These are phyloP conservation scores for Netelia inedita DNA, from an alignment of 2,888 invertebrate genomes.

Conservation along the genomic window DNA sequence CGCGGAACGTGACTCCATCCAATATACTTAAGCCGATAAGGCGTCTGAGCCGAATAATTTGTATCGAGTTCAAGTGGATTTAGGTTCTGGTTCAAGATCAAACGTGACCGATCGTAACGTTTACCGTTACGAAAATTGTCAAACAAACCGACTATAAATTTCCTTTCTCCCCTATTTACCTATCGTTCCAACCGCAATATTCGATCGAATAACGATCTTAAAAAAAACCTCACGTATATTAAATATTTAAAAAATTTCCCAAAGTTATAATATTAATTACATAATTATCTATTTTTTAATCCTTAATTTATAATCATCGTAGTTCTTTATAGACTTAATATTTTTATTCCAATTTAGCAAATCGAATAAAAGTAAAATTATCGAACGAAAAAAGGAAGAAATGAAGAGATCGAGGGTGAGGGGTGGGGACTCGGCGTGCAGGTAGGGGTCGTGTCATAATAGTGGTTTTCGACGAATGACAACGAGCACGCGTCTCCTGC, in stretches of 20 bases:
- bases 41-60: slow-evolving; percentile 27
- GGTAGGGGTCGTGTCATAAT: slow-evolving; percentile 79
- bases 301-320: not conserved
- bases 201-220: not conserved
- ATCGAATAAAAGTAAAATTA: slow-evolving; percentile 3
- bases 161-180: not conserved
- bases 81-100: slow-evolving; percentile 16
- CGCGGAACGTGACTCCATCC: slow-evolving; percentile 8
- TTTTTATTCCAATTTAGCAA: not conserved
- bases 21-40: slow-evolving; percentile 51
- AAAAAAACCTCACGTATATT: no score
- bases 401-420: slow-evolving; percentile 35
- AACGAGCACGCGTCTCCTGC: slow-evolving; percentile 79
- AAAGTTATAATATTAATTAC: no score
- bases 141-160: not conserved
- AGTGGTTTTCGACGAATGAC: slow-evolving; percentile 79
- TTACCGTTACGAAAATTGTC: slow-evolving; percentile 7
- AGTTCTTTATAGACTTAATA: not conserved
- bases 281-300: no score
- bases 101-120: slow-evolving; percentile 13
- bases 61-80: slow-evolving; percentile 30
- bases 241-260: no score
- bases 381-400: slow-evolving; percentile 37
- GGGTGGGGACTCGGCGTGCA: slow-evolving; percentile 33
- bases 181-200: not conserved